Base-by-base conservation (phyloP, 1,140 invertebrate genomes). In the Zaprionus capensis region DNA sequence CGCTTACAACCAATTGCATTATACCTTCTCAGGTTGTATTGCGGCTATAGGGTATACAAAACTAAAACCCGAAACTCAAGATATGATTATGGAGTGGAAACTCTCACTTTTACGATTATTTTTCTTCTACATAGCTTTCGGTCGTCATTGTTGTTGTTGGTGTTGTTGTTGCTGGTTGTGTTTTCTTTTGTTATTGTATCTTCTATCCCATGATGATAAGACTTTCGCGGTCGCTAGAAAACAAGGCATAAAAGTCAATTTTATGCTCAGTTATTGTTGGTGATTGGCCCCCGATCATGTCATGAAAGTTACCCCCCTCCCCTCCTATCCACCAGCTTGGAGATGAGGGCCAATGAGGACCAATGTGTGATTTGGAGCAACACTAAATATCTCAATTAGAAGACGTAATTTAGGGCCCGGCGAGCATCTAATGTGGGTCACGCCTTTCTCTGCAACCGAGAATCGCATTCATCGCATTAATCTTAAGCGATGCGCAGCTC, bases 71-170 rank as follows among this genome's bases (percentile, higher is more conserved):
- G 65, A 76, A 80, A 75, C 71, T 64, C 73, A 66, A 78, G 77
- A 81, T 78, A 76, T 73, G 75, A 88, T 84, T 88, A 81, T 83
- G 75, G 76, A 90, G 84, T 88, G 84, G 78, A 90, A 90, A 90
- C 85, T 90, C 85, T 90, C 85, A 90, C 85, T 90, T 90, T 90
- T 90, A 90, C 76, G 85, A 90, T 85, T 90, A 90, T 90, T 90
- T 90, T 90, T 90, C 79, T 90, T 88, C 72, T 75, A 75, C 59
- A 74, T 81, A 66, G 85, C 85, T 88, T 88, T 88, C 78, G 79
- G 81, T 85, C 68, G 69, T 75, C 76, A 79, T 85, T 61, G 78
- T 73, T 71, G 61, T 44, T 62, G 58, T 73, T 73, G 55, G 65
- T 51, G 51, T 75, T 51, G 20, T 26, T 55, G 55, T 81, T 81